Base-by-base conservation (phyloP, 1,140 invertebrate genomes). In the Anastatus disparis region DNA sequence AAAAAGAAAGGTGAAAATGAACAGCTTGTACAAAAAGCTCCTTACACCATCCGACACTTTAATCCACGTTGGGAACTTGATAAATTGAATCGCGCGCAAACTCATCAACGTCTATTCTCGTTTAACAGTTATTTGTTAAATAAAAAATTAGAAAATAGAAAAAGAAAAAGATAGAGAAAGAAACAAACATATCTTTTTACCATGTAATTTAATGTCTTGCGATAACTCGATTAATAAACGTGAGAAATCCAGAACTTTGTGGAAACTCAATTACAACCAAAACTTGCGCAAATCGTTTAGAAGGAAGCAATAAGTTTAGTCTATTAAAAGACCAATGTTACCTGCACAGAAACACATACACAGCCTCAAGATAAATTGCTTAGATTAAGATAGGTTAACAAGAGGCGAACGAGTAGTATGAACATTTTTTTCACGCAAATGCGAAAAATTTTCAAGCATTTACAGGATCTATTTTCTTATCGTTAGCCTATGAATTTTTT, bases 161-260 rank as follows among this genome's bases (percentile, higher is more conserved):
- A n/a, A n/a, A n/a, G n/a, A n/a, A n/a, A n/a, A n/a, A n/a, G n/a
- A n/a, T n/a, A n/a, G n/a, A n/a, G n/a, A n/a, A n/a, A n/a, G n/a
- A n/a, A 20, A 3, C 17, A 48, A 48, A 20, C 17, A 13, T 24
- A 27, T 12, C 48, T 6, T 27, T 52, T 27, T 52, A 6, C 15
- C 15, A 6, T 55, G 15, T 1, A 8, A 31, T 35, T 7, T 15
- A 52, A 22, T 26, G 22, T 22, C 22, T 24, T 6, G 46, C 20
- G 24, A 52, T 22, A 24, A 27, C 48, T 55, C 27, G 52, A 31
- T 55, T 55, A 55, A 63, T 24, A 50, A 50, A 50, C 29, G 61
- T 24, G 29, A n/a, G 59, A 63, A 50, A 4, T 27, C 3, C 26
- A n/a, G 29, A 10, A 10, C 31, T 29, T 29, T 29, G 46, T 10